Conservation (phyloP, 1,140 invertebrate species). For the Psix sp. region DNA sequence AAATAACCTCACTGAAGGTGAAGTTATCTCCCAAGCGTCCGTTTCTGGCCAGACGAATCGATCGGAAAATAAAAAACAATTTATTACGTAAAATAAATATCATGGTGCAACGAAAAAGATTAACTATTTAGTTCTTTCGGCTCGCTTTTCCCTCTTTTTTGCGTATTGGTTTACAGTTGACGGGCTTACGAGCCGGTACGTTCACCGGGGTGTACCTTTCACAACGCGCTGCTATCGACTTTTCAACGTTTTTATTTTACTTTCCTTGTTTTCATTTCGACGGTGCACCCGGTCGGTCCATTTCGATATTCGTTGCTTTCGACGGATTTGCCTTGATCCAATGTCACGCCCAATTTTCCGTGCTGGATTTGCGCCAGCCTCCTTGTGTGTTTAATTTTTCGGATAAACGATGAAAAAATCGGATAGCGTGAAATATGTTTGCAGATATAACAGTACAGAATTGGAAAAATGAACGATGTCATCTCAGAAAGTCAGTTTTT, state of each 20-base stretch:
- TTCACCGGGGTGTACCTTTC: conserved; percentile 16
- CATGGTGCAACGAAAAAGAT: conserved; percentile 16
- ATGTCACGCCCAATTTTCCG: conserved; percentile 59
- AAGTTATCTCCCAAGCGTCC: no score
- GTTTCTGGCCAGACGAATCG: conserved; percentile 4
- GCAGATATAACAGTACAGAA: conserved; percentile 34
- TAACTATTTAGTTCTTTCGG: conserved; percentile 24
- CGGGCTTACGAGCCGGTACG: conserved; percentile 24
- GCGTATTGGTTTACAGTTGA: conserved; percentile 45
- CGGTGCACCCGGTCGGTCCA: conserved; percentile 44
- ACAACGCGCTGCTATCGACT: conserved; percentile 44
- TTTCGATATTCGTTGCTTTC: conserved; percentile 57
- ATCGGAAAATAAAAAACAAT: conserved; percentile 14
- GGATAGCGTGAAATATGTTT: conserved; percentile 46
- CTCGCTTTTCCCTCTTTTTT: background rate
- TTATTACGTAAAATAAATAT: conserved; percentile 20
- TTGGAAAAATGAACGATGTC: conserved; percentile 31
- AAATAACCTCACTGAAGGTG: no score
- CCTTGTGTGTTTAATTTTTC: conserved; percentile 40
- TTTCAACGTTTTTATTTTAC: conserved; percentile 52
- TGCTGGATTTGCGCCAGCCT: conserved; percentile 53
- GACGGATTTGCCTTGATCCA: conserved; percentile 52
- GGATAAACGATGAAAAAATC: conserved; percentile 46
- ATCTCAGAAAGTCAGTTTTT: conserved; percentile 41
- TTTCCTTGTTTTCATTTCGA: conserved; percentile 41